A percentile compares a stretch with the other conserved stretches of the same genome.
phyloP scores from a whole-genome alignment of 2,888 invertebrate species.

The Drosophila prolongata region DNA sequence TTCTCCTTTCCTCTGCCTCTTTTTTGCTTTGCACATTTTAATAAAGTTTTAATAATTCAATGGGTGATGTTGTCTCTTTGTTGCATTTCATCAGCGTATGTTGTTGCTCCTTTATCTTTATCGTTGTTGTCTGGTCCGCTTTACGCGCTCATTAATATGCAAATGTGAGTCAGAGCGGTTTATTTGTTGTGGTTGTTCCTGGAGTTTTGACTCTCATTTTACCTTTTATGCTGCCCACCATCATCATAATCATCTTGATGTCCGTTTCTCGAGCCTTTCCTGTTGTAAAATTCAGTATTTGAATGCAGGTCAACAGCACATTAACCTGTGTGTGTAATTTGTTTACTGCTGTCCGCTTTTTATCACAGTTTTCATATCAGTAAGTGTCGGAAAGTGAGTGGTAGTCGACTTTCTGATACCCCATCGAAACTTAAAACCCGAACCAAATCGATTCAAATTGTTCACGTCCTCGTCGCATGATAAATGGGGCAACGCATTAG shows the following conservation, averaged over 20 bases:
- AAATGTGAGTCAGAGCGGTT: slow-evolving; percentile 56
- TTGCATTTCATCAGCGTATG: slow-evolving; percentile 64
- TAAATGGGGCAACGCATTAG: not conserved
- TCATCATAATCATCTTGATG: slow-evolving; percentile 26
- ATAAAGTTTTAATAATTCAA: slow-evolving; percentile 62
- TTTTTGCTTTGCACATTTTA: slow-evolving; percentile 48
- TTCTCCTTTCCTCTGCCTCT: slow-evolving; percentile 21
- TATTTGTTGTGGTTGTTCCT: slow-evolving; percentile 12
- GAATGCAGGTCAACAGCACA: slow-evolving; percentile 71
- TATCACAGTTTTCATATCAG: slow-evolving; percentile 39
- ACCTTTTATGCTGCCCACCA: slow-evolving; percentile 45
- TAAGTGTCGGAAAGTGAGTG: not conserved
- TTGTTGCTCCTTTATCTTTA: slow-evolving; percentile 22
- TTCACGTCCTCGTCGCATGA: not conserved
- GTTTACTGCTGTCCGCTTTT: slow-evolving; percentile 28
- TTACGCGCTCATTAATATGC: slow-evolving; percentile 63
- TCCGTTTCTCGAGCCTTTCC: slow-evolving; percentile 40
- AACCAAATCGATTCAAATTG: not conserved
- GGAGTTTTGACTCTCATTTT: slow-evolving; percentile 9
- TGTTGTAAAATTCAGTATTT: slow-evolving; percentile 60
- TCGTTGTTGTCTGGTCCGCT: slow-evolving; percentile 38
- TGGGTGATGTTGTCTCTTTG: slow-evolving; percentile 51
- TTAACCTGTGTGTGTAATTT: slow-evolving; percentile 53
- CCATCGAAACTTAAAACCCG: not conserved
- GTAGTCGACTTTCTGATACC: slow-evolving; percentile 24